A percentile compares a stretch with the other conserved stretches of the same genome.
phyloP scores from a whole-genome alignment of 2,888 invertebrate genomes.

The Labia minor region DNA sequence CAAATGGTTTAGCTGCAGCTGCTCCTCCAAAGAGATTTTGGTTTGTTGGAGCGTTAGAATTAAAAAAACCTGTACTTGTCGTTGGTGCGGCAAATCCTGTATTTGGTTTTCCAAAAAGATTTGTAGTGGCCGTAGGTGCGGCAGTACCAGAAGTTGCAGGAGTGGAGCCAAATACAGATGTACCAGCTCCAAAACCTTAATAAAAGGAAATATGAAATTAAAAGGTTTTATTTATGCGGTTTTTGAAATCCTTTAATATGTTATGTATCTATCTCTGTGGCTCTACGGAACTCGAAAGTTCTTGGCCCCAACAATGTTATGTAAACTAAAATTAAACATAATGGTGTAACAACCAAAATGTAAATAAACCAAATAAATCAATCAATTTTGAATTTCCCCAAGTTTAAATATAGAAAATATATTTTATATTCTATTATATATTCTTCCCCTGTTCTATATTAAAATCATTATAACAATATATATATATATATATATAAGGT shows the following conservation, averaged over 20 bases:
- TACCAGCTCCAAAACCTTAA: conserved; percentile 43
- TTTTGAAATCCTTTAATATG: neutral
- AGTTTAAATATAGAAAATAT: too few species aligned
- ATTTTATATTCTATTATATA: too few species aligned
- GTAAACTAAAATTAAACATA: too few species aligned
- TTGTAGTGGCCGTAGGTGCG: conserved; percentile 45
- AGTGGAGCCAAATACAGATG: conserved; percentile 43
- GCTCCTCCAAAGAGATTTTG: conserved; percentile 36
- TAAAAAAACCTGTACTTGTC: conserved; percentile 38
- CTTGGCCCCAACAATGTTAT: too few species aligned
- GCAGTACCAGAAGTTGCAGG: conserved; percentile 34
- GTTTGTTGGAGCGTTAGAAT: conserved; percentile 33
- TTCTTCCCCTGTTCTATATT: too few species aligned
- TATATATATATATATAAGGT: too few species aligned
- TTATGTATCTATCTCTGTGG: too few species aligned
- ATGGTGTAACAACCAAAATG: too few species aligned
- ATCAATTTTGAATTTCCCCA: too few species aligned
- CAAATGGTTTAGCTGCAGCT: conserved; percentile 38
- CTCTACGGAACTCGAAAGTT: too few species aligned
- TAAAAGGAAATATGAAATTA: conserved; percentile 6
- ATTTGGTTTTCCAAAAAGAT: conserved; percentile 56
- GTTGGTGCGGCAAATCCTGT: conserved; percentile 48
- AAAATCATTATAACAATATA: too few species aligned
- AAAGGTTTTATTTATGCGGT: neutral
- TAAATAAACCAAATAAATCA: too few species aligned